A percentile compares a stretch with the other conserved stretches of the same genome.
phyloP scores from a whole-genome alignment of 2,797 vertebrate genomes.

The Lates japonicus region DNA sequence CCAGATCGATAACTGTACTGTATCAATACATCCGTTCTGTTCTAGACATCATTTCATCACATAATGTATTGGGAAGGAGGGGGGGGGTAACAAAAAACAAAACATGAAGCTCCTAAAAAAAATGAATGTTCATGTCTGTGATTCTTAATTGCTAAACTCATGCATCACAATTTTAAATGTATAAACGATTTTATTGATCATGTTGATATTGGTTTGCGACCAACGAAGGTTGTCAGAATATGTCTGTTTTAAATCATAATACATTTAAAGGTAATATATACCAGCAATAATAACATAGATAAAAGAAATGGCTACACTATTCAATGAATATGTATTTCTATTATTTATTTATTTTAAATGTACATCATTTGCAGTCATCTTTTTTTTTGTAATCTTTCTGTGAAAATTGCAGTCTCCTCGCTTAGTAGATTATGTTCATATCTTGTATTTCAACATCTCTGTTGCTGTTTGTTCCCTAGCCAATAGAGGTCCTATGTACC shows the following conservation, averaged over 20 bases:
- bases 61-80: slow-evolving; percentile 49
- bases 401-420: slow-evolving; percentile 69
- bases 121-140: slow-evolving; percentile 84
- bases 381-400: slow-evolving; percentile 72
- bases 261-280: slow-evolving; percentile 85
- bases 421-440: slow-evolving; percentile 74
- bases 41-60: slow-evolving; percentile 68
- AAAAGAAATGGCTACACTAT: slow-evolving; percentile 82
- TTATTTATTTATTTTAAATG: slow-evolving; percentile 86
- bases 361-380: slow-evolving; percentile 68
- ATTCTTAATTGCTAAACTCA: slow-evolving; percentile 77
- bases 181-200: slow-evolving; percentile 74
- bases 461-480: slow-evolving; percentile 77
- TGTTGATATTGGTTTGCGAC: slow-evolving; percentile 74
- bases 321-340: slow-evolving; percentile 82
- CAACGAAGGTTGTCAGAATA: slow-evolving; percentile 68
- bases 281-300: slow-evolving; percentile 86
- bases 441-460: slow-evolving; percentile 69
- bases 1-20: slow-evolving; percentile 39
- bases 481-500: slow-evolving; percentile 76
- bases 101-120: slow-evolving; percentile 53
- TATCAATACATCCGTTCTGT: slow-evolving; percentile 48
- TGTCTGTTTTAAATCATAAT: slow-evolving; percentile 77
- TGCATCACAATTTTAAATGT: slow-evolving; percentile 80
- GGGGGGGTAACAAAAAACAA: slow-evolving; percentile 13